phyloP scores from a whole-genome alignment of 92 coral and sea anemone genomes.

The Porites divaricata region DNA sequence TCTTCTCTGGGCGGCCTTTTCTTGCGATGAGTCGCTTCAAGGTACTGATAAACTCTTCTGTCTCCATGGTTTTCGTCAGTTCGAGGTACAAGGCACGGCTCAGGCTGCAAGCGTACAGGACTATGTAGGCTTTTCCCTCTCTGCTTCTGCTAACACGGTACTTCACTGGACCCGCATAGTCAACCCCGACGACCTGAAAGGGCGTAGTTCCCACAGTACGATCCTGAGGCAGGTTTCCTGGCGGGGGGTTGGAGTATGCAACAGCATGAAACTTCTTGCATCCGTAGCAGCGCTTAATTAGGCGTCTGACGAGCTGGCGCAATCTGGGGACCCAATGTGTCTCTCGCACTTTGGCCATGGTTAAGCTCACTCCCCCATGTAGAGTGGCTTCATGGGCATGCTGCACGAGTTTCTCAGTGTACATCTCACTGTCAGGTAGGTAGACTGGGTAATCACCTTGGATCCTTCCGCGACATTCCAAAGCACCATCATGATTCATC shows the following conservation, averaged over 20 bases:
- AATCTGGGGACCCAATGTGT: conserved; percentile 35
- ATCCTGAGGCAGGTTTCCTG: conserved; percentile 45
- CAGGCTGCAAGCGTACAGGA: conserved; percentile 28
- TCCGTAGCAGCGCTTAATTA: conserved; percentile 31
- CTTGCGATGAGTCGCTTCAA: conserved; percentile 31
- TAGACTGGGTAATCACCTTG: conserved; percentile 11
- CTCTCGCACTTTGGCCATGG: conserved; percentile 51
- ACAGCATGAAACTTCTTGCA: conserved; percentile 31
- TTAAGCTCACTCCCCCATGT: conserved; percentile 45
- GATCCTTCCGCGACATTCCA: too few relatives aligned
- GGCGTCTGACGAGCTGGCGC: conserved; percentile 25
- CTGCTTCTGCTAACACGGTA: background rate
- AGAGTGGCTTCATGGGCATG: conserved; percentile 14
- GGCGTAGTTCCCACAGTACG: conserved; percentile 33
- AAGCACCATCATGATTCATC: too few relatives aligned
- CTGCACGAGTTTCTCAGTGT: too few relatives aligned
- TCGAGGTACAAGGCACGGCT: conserved; percentile 20
- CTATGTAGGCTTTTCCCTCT: conserved; percentile 31
- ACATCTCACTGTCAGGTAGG: conserved; percentile 10
- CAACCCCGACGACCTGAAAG: conserved; percentile 15
- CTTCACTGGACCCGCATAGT: conserved; percentile 19
- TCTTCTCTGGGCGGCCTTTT: too few relatives aligned
- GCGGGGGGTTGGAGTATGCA: conserved; percentile 38
- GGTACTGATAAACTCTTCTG: conserved; percentile 14
- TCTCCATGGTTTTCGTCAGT: background rate